Evolutionary conservation across 2,888 invertebrate species (phyloP).

Genomic region (Zonitis immaculata): DNA sequence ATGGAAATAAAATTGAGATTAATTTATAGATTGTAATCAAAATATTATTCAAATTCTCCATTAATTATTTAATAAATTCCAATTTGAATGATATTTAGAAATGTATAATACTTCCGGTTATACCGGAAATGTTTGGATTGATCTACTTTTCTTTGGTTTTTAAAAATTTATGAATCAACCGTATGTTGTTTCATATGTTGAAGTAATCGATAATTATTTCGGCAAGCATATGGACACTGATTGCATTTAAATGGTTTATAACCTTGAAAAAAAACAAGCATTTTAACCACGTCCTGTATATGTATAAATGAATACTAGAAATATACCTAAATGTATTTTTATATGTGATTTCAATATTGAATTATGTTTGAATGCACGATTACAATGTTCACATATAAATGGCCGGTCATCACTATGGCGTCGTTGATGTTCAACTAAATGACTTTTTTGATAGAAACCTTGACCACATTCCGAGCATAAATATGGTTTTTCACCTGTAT

Average conservation of each 20-base stretch:
- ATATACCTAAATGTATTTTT: slow-evolving; percentile 39
- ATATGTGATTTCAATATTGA: slow-evolving; percentile 39
- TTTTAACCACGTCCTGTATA: too few relatives aligned
- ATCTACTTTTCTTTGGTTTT: too few relatives aligned
- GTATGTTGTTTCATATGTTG: slow-evolving; percentile 41
- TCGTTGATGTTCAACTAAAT: slow-evolving; percentile 40
- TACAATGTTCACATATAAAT: slow-evolving; percentile 39
- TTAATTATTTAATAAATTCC: too few relatives aligned
- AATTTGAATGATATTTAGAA: too few relatives aligned
- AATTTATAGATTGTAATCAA: too few relatives aligned
- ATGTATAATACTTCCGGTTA: too few relatives aligned
- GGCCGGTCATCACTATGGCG: slow-evolving; percentile 41
- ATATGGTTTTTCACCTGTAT: slow-evolving; percentile 45
- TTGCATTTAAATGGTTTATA: slow-evolving; percentile 40
- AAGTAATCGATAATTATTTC: slow-evolving; percentile 39
- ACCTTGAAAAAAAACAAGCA: slow-evolving; percentile 21
- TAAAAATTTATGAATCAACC: too few relatives aligned
- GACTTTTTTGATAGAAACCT: slow-evolving; percentile 41
- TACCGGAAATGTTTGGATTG: too few relatives aligned
- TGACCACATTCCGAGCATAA: slow-evolving; percentile 38
- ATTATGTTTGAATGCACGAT: slow-evolving; percentile 39
- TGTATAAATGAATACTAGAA: background rate
- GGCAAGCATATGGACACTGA: slow-evolving; percentile 40
- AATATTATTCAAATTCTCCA: too few relatives aligned
- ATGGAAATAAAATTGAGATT: too few relatives aligned